Evolutionary conservation across 1,140 invertebrate genomes (phyloP).

Genomic region (Linepithema humile): DNA sequence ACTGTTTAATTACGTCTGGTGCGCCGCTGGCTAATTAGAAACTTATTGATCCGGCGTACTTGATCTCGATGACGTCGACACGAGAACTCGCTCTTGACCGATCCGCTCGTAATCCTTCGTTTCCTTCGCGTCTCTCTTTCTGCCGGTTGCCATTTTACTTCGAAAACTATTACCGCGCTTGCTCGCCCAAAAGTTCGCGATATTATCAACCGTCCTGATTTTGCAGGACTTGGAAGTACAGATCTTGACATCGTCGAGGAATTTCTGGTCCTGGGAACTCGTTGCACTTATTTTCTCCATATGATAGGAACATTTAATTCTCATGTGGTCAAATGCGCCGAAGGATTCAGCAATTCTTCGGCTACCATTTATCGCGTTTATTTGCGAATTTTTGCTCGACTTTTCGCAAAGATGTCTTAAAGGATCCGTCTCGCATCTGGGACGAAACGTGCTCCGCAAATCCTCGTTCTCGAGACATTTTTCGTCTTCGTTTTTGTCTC

Average conservation of each 20-base stretch:
- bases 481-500: neutral
- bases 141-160: slow-evolving; percentile 65
- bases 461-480: neutral
- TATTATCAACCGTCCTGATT: slow-evolving; percentile 74
- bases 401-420: neutral
- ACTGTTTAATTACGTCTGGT: slow-evolving; percentile 22
- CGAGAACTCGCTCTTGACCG: slow-evolving; percentile 59
- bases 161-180: slow-evolving; percentile 72
- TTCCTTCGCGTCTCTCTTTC: slow-evolving; percentile 70
- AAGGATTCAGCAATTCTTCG: slow-evolving; percentile 17
- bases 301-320: slow-evolving; percentile 16
- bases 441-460: neutral
- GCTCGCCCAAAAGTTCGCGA: slow-evolving; percentile 74
- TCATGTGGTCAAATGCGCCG: slow-evolving; percentile 9
- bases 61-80: slow-evolving; percentile 72
- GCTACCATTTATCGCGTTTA: neutral
- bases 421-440: slow-evolving; percentile 26
- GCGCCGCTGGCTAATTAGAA: slow-evolving; percentile 62
- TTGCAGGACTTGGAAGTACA: slow-evolving; percentile 64
- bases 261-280: slow-evolving; percentile 8
- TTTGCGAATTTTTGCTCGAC: neutral
- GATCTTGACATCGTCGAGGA: neutral
- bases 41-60: slow-evolving; percentile 69
- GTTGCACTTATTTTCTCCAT: neutral
- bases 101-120: slow-evolving; percentile 68